Conservation (phyloP, 2,113 vertebrate species). For the Halcyon senegalensis region DNA sequence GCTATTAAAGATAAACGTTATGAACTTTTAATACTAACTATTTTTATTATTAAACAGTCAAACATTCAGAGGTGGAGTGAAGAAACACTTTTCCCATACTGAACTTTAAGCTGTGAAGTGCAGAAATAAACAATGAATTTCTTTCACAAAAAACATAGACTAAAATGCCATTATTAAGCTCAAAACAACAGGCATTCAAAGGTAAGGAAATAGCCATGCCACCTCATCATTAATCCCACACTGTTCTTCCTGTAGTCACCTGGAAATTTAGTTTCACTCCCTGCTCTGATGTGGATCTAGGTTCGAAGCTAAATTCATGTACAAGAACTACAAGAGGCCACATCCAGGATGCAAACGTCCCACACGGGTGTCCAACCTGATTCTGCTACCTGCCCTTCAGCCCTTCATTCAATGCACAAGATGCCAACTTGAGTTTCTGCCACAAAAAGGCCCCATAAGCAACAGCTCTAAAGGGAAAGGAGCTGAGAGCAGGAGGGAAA, state of each 20-base stretch:
- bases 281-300: neutral
- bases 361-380: too few relatives aligned
- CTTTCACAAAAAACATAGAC: neutral
- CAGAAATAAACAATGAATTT: neutral
- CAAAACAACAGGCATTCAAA: neutral
- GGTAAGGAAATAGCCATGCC: neutral
- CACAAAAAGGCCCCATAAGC: neutral
- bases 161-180: neutral
- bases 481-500: neutral
- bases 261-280: neutral
- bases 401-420: neutral
- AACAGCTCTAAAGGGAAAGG: neutral
- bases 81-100: neutral
- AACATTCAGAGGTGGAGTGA: neutral
- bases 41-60: neutral
- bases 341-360: neutral
- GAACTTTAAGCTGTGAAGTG: neutral
- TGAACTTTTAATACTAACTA: neutral
- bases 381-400: neutral
- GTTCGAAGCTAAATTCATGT: neutral
- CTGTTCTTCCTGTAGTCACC: neutral
- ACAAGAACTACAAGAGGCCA: neutral
- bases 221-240: neutral
- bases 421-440: accelerated
- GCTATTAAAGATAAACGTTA: neutral